Percentiles rank a stretch among this genome's conserved stretches.
These are phyloP conservation scores for Coptodon bakossiorum DNA, from an alignment of 2,113 vertebrate species.

Conservation along the genomic window DNA sequence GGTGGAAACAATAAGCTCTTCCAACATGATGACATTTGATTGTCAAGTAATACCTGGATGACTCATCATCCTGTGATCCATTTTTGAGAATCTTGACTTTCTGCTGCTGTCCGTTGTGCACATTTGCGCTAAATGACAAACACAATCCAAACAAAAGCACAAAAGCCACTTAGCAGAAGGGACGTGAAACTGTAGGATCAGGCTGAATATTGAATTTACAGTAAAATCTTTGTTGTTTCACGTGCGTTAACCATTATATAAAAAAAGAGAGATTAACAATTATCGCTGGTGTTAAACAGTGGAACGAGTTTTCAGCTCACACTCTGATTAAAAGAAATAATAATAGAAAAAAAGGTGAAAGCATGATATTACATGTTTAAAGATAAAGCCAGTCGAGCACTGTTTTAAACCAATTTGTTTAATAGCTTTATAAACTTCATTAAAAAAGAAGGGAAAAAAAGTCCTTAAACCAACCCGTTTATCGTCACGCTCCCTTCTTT, in stretches of 20 bases:
- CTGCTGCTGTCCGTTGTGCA: not conserved
- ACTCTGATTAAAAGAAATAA: not conserved
- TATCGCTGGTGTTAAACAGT: not conserved
- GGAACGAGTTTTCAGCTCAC: rapidly evolving
- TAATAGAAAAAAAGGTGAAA: not conserved
- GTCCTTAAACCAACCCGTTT: not conserved
- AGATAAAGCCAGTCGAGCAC: not conserved
- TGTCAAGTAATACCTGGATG: not conserved
- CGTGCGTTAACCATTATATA: not conserved
- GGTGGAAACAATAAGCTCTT: constrained; percentile 3
- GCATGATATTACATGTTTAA: not conserved
- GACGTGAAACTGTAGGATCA: not conserved
- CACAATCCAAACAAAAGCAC: constrained; percentile 7
- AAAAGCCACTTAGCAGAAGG: constrained; percentile 1
- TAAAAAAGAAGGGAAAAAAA: not conserved
- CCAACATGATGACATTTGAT: constrained; percentile 1
- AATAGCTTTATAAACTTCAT: not conserved
- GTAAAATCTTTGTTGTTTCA: not conserved
- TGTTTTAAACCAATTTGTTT: not conserved
- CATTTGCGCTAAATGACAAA: not conserved
- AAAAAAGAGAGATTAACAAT: not conserved
- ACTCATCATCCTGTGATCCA: not conserved
- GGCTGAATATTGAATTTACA: not conserved
- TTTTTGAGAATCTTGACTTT: constrained; percentile 14
- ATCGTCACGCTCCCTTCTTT: not conserved